Evolutionary conservation across 2,113 vertebrate genomes (phyloP), one percentile per base, ranked within the genome.

Genomic region (Egretta garzetta): DNA sequence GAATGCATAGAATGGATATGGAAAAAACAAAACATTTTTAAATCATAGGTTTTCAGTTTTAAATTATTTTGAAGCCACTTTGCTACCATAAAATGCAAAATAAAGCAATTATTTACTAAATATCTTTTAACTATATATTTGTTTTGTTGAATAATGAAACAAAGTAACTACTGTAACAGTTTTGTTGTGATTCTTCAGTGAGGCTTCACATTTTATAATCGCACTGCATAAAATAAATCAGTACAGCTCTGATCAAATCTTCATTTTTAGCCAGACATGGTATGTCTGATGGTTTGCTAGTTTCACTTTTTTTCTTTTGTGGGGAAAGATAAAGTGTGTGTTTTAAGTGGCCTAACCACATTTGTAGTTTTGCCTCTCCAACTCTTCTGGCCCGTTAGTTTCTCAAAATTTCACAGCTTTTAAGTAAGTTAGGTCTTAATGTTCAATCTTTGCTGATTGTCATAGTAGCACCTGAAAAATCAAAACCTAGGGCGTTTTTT

Each of bases 281-380:
- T 93, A 20, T 45, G 11, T 79, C 21, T 72, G 56, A 84, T 53
- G 39, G 27, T 67, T 90, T 84, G 33, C 49, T 92, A 64, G 21
- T 70, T 86, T 87, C 21, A 2, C 47, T 45, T 56, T 59, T 28
- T 88, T 82, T 39, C 58, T 49, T 59, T 83, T 37, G 60, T 93
- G 84, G 27, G 35, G 28, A 84, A 94, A 86, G 76, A 68, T 86
- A 93, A 90, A 53, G 50, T 76, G 19, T 74, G 14, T 88, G 55
- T 92, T 92, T 95, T 76, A 92, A 85, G 93, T 92, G 96, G 90
- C 93, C 71, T 94, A 87, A 90, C 94, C 95, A 93, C 72, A 96
- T 84, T 67, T 87, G 64, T 86, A 90, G 74, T 24, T 80, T 27
- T 92, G 67, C 55, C 39, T 90, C n/a, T 94, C 22, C 60, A 64